Evolutionary conservation across 2,888 invertebrate species (phyloP).

Genomic region (Eilema depressum): DNA sequence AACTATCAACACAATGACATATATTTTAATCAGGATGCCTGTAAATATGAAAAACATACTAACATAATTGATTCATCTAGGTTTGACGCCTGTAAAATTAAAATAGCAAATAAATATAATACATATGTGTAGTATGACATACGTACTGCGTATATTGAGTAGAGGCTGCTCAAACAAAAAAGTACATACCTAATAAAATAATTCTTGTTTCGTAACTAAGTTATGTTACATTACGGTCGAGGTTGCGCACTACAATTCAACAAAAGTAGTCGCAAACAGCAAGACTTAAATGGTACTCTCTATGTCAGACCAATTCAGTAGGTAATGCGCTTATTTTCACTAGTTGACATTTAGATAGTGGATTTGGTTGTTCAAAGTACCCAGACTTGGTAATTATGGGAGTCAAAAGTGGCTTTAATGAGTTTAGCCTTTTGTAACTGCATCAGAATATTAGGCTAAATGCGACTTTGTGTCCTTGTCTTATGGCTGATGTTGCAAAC

Average conservation of each 20-base stretch:
- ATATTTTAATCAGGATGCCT: background rate
- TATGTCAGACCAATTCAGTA: conserved; percentile 64
- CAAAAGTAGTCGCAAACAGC: conserved; percentile 62
- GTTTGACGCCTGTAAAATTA: background rate
- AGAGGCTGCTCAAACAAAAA: background rate
- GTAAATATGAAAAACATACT: background rate
- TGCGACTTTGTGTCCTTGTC: background rate
- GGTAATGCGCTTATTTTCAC: conserved; percentile 66
- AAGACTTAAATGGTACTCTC: conserved; percentile 75
- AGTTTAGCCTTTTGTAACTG: conserved; percentile 29
- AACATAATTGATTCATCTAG: too few relatives aligned
- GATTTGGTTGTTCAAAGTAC: conserved; percentile 39
- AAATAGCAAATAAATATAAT: background rate
- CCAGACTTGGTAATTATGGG: conserved; percentile 34
- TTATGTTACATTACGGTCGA: conserved; percentile 53
- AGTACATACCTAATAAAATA: too few relatives aligned
- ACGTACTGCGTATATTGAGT: background rate
- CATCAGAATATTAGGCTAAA: background rate
- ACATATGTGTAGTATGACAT: background rate
- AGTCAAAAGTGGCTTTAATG: conserved; percentile 41
- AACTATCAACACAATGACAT: too few relatives aligned
- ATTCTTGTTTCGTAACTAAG: background rate
- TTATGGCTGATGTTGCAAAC: conserved; percentile 10
- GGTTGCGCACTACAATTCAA: conserved; percentile 40
- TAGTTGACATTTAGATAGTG: conserved; percentile 63